Conservation (phyloP, 2,797 vertebrate species). For the Parotocinclus haroldoi region DNA sequence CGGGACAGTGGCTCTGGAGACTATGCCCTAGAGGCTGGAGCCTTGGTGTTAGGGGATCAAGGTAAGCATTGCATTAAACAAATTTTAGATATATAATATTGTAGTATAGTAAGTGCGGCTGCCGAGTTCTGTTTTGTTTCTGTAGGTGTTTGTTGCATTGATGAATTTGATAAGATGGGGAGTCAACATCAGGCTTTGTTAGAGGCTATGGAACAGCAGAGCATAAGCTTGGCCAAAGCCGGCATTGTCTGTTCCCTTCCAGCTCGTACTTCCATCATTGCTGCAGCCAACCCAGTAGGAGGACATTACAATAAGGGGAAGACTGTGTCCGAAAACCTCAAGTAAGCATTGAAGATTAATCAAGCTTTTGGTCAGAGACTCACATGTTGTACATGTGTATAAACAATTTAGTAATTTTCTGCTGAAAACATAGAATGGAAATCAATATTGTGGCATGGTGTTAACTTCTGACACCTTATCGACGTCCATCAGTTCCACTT, state of each 20-base stretch:
- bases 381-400: no score
- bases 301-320: slow-evolving; percentile 97
- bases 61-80: slow-evolving; percentile 57
- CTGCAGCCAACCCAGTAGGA: slow-evolving; percentile 91
- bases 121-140: slow-evolving; percentile 13
- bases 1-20: slow-evolving; percentile 88
- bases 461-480: no score
- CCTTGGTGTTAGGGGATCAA: slow-evolving; percentile 90
- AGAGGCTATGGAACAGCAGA: slow-evolving; percentile 98
- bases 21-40: slow-evolving; percentile 93
- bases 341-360: slow-evolving; percentile 69
- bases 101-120: neutral
- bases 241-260: slow-evolving; percentile 94
- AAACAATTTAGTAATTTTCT: no score
- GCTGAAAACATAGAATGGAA: no score
- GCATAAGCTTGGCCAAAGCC: slow-evolving; percentile 95
- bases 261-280: slow-evolving; percentile 89
- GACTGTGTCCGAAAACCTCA: slow-evolving; percentile 95
- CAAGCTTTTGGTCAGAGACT: neutral
- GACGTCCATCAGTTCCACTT: no score
- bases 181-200: slow-evolving; percentile 92
- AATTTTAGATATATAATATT: neutral
- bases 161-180: slow-evolving; percentile 98
- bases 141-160: slow-evolving; percentile 90
- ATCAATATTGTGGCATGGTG: no score